phyloP scores from a whole-genome alignment of 2,113 vertebrate genomes.

The Leptobrachium leishanense region DNA sequence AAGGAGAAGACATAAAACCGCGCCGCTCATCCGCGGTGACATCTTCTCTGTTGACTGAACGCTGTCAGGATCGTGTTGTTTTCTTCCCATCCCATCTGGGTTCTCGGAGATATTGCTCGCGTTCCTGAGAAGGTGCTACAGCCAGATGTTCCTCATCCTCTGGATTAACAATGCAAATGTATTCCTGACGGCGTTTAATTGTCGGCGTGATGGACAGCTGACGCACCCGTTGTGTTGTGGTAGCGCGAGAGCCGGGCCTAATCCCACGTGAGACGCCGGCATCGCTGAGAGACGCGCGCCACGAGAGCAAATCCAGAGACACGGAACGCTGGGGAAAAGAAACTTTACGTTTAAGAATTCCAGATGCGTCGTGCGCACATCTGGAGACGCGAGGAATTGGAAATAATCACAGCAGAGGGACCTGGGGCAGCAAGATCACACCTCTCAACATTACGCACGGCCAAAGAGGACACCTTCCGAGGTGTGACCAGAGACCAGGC shows the following conservation, averaged over 20 bases:
- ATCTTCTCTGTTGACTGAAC: constrained; percentile 72
- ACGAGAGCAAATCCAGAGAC: not conserved
- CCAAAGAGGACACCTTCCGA: too few species aligned
- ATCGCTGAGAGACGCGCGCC: not conserved
- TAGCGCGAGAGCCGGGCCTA: not conserved
- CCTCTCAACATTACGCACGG: too few species aligned
- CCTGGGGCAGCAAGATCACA: too few species aligned
- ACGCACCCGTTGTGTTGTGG: constrained; percentile 55
- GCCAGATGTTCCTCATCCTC: constrained; percentile 72
- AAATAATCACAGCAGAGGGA: too few species aligned
- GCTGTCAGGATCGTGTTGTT: constrained; percentile 68
- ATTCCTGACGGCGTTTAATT: constrained; percentile 79
- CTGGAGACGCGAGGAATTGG: not conserved
- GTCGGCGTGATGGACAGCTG: constrained; percentile 74
- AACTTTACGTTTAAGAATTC: not conserved
- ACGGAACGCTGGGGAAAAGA: not conserved
- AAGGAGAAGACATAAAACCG: constrained; percentile 61
- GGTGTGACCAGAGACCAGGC: too few species aligned
- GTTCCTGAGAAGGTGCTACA: constrained; percentile 60
- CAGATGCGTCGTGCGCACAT: not conserved
- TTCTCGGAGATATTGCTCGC: constrained; percentile 59
- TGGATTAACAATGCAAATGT: constrained; percentile 75
- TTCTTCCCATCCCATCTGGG: constrained; percentile 72
- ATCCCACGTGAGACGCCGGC: not conserved
- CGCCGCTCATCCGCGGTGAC: constrained; percentile 57